phyloP scores from a whole-genome alignment of 2,113 vertebrate species.

The Aplodontia rufa region DNA sequence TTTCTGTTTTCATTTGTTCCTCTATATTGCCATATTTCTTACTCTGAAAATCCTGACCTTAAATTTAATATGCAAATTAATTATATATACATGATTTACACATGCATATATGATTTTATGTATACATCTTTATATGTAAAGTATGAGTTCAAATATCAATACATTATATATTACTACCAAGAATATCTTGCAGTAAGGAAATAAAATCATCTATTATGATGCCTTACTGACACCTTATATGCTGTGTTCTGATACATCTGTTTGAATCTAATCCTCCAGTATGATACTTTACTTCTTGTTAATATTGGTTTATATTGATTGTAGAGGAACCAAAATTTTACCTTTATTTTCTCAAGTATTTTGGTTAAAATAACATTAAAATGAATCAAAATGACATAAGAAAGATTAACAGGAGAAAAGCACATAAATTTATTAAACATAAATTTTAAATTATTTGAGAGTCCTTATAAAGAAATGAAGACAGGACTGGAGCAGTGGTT shows the following conservation, averaged over 20 bases:
- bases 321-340: background rate
- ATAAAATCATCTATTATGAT: background rate
- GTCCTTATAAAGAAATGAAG: background rate
- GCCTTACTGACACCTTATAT: background rate
- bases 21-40: background rate
- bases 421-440: background rate
- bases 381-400: background rate
- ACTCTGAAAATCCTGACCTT: background rate
- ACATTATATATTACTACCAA: background rate
- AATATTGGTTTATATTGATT: constrained; percentile 39
- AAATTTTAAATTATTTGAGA: background rate
- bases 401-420: background rate
- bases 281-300: constrained; percentile 38
- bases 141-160: background rate
- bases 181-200: background rate
- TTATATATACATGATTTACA: background rate
- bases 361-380: too few species aligned
- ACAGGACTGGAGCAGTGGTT: too few species aligned
- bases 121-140: background rate
- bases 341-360: background rate
- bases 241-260: constrained; percentile 9
- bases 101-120: background rate
- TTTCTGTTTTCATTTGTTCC: background rate
- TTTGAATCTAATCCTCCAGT: constrained; percentile 42
- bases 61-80: background rate